Percentiles rank a stretch among this genome's conserved stretches.
Evolutionary conservation across 2,888 invertebrate species (phyloP).

Genomic region (Nasonia oneida): DNA sequence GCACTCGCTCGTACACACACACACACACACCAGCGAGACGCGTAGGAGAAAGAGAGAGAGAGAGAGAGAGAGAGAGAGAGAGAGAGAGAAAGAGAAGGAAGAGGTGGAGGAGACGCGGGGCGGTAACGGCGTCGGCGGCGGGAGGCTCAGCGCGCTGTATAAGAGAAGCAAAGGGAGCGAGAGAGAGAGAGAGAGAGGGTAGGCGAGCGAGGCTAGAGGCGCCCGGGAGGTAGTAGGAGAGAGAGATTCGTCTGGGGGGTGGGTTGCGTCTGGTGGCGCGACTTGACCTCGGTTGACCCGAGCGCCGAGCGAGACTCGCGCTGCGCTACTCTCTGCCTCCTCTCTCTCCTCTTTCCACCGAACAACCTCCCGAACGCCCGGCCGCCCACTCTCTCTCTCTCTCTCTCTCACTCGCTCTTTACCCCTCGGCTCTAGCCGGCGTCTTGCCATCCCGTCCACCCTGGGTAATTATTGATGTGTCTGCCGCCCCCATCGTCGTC

Average conservation of each 20-base stretch:
- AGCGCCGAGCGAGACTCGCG: slow-evolving; percentile 60
- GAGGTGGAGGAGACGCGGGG: slow-evolving; percentile 1
- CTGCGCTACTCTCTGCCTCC: slow-evolving; percentile 63
- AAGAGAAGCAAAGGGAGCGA: slow-evolving; percentile 55
- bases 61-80: no score
- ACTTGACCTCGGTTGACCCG: slow-evolving; percentile 79
- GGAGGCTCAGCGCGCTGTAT: slow-evolving; percentile 58
- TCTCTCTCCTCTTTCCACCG: slow-evolving; percentile 63
- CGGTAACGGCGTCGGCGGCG: slow-evolving; percentile 30
- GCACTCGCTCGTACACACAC: neutral
- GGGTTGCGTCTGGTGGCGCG: slow-evolving; percentile 78
- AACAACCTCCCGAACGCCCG: slow-evolving; percentile 66
- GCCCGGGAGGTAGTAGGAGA: slow-evolving; percentile 65
- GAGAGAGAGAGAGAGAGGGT: slow-evolving; percentile 45
- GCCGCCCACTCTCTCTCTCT: slow-evolving; percentile 65
- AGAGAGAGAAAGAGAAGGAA: no score
- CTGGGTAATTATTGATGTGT: slow-evolving; percentile 79
- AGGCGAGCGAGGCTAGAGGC: slow-evolving; percentile 62
- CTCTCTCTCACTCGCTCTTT: slow-evolving; percentile 64
- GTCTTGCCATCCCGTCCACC: slow-evolving; percentile 73
- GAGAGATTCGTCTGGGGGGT: slow-evolving; percentile 69
- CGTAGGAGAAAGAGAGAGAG: neutral
- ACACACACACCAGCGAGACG: neutral
- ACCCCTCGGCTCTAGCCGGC: slow-evolving; percentile 51
- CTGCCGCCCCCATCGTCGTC: slow-evolving; percentile 68